Conservation (phyloP, 2,113 vertebrate species). For the Sinocyclocheilus anshuiensis region DNA sequence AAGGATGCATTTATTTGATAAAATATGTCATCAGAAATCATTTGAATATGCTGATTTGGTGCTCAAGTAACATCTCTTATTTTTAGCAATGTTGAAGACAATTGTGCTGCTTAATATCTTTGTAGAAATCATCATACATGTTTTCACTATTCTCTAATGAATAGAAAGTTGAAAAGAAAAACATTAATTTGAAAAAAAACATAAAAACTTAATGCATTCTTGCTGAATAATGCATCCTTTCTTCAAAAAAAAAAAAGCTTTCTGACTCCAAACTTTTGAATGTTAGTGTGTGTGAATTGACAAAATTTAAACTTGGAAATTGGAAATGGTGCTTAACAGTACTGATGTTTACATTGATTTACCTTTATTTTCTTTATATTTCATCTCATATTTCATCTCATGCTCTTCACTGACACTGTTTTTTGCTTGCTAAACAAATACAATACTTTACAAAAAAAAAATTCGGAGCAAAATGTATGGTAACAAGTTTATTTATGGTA, state of each 20-base stretch:
- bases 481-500: background rate
- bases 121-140: background rate
- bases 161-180: background rate
- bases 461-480: too few relatives aligned
- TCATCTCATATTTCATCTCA: background rate
- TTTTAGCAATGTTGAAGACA: too few relatives aligned
- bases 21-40: background rate
- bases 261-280: background rate
- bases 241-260: too few relatives aligned
- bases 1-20: background rate
- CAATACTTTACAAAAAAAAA: too few relatives aligned
- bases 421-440: too few relatives aligned
- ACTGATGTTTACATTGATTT: too few relatives aligned
- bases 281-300: background rate
- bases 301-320: background rate
- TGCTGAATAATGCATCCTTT: too few relatives aligned
- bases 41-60: too few relatives aligned
- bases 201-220: too few relatives aligned
- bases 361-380: background rate
- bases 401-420: background rate
- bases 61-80: background rate
- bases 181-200: too few relatives aligned
- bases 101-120: too few relatives aligned
- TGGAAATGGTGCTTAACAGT: background rate
- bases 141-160: background rate